Conservation (phyloP, 2,888 invertebrate species). For the Hofmannophila pseudospretella region DNA sequence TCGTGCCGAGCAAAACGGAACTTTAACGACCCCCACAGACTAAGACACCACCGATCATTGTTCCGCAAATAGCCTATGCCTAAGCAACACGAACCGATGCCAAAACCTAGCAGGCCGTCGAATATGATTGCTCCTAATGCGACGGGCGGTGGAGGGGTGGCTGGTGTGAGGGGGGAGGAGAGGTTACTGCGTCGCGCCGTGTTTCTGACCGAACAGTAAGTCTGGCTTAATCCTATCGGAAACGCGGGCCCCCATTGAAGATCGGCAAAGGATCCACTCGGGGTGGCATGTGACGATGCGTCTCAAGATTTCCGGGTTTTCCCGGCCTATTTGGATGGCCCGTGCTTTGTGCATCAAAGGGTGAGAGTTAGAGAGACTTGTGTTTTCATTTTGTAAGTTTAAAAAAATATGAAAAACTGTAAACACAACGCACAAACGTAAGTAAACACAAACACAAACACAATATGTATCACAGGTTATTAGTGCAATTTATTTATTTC, state of each 20-base stretch:
- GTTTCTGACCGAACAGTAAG: constrained; percentile 77
- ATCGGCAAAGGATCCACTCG: constrained; percentile 51
- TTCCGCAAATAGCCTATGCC: constrained; percentile 64
- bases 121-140: constrained; percentile 77
- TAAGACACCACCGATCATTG: constrained; percentile 72
- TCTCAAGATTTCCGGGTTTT: constrained; percentile 39
- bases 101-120: constrained; percentile 73
- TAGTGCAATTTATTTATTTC: too few relatives aligned
- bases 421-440: too few relatives aligned
- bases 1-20: constrained; percentile 31
- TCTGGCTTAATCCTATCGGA: constrained; percentile 77
- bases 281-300: constrained; percentile 39
- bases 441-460: too few relatives aligned
- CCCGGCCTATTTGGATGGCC: not conserved
- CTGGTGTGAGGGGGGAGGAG: constrained; percentile 28
- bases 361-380: too few relatives aligned
- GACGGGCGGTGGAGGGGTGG: constrained; percentile 43
- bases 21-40: constrained; percentile 45
- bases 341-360: too few relatives aligned
- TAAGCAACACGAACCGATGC: constrained; percentile 72
- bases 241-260: constrained; percentile 73
- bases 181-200: constrained; percentile 55
- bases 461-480: too few relatives aligned
- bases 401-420: too few relatives aligned
- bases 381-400: too few relatives aligned